These are phyloP conservation scores for Sicus ferrugineus DNA, from an alignment of 2,888 invertebrate species.

Conservation along the genomic window DNA sequence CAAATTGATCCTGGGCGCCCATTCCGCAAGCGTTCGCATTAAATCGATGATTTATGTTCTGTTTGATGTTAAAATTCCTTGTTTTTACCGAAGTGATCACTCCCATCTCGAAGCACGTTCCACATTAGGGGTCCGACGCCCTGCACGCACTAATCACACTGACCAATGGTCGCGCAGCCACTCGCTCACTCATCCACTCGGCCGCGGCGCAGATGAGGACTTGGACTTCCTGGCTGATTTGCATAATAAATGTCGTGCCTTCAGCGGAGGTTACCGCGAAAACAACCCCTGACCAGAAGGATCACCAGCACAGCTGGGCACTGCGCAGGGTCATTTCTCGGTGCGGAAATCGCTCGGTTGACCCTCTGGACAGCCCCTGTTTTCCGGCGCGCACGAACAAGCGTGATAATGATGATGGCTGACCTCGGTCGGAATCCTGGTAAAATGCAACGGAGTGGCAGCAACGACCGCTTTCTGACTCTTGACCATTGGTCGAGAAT, in stretches of 20 bases:
- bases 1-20: conserved; percentile 41
- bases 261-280: conserved; percentile 10
- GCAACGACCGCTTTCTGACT: conserved; percentile 51
- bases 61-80: conserved; percentile 59
- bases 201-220: conserved; percentile 8
- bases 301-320: conserved; percentile 45
- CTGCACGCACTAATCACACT: conserved; percentile 54
- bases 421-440: conserved; percentile 49
- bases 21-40: conserved; percentile 43
- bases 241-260: conserved; percentile 52
- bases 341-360: conserved; percentile 29
- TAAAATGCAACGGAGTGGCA: conserved; percentile 52
- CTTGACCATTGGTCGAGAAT: conserved; percentile 59
- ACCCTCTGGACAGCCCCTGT: conserved; percentile 26
- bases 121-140: conserved; percentile 28
- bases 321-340: conserved; percentile 19
- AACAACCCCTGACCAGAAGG: conserved; percentile 38
- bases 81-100: conserved; percentile 61
- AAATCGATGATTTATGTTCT: conserved; percentile 60
- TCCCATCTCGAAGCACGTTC: conserved; percentile 48
- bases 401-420: conserved; percentile 61
- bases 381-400: conserved; percentile 44
- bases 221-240: conserved; percentile 45
- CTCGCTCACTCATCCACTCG: conserved; percentile 38
- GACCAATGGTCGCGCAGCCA: conserved; percentile 55